Base-by-base conservation (phyloP, 2,797 vertebrate genomes). In the Galaxias olidus region DNA sequence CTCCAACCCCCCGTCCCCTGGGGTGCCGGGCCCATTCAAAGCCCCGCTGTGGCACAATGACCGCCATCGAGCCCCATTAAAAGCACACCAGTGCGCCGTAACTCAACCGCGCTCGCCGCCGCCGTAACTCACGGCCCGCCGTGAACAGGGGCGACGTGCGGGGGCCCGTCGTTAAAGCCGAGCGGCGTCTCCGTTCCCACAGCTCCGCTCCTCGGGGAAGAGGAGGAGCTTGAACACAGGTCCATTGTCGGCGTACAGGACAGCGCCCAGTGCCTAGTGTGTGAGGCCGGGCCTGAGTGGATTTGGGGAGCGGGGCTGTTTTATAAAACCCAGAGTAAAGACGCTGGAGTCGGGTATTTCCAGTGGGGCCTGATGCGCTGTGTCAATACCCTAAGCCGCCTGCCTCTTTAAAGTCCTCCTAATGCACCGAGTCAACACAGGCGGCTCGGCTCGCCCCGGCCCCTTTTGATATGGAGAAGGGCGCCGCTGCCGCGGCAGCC, bases 351-450 rank as follows among this genome's bases (percentile, higher is more conserved):
- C 10, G 52, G 42, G 20, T 53, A 45, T 74, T 65, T 70, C 65
- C 15, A 67, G 53, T 17, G 46, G 41, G 18, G 40, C 56, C 41
- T 59, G 56, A 71, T 9, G 18, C 50, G 45, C 14, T 42, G 59
- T 17, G 59, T 59, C 47, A 19, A 40, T 17, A 60, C 12, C 30
- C 54, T 40, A 56, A 56, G 54, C 47, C 65, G 10, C 64, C 18
- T 68, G 20, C 12, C 46, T 40, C 69, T 68, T 73, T 67, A 65
- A 51, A 66, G 44, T 64, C 40, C 53, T 52, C 17, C 45, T 64
- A 74, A 80, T 66, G 54, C 40, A 55, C 56, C 14, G 64, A 73
- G 66, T 67, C 78, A 78, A 74, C 53, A 61, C 30, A 49, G 17
- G 18, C 9, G 43, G 66, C 65, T 73, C 51, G 59, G 50, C 61